A percentile compares a stretch with the other conserved stretches of the same genome.
Evolutionary conservation across 2,113 vertebrate species (phyloP).

Genomic region (Cololabis saira): DNA sequence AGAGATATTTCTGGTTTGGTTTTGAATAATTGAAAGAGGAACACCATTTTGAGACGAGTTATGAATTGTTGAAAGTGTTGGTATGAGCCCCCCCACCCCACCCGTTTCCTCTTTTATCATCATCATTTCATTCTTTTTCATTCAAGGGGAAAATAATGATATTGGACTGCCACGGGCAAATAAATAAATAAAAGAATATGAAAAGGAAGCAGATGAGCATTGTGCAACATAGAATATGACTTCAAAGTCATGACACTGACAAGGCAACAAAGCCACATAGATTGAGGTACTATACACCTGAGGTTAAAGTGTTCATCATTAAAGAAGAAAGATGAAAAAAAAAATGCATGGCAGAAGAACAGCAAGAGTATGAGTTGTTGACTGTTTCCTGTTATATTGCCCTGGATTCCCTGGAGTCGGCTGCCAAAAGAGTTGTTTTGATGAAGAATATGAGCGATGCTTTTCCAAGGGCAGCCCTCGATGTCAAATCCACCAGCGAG

Average conservation of each 20-base stretch:
- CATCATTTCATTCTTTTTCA: slow-evolving; percentile 39
- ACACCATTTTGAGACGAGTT: slow-evolving; percentile 64
- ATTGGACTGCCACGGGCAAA: slow-evolving; percentile 53
- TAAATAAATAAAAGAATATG: slow-evolving; percentile 50
- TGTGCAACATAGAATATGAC: slow-evolving; percentile 56
- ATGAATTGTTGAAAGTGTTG: slow-evolving; percentile 40
- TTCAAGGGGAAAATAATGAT: slow-evolving; percentile 59
- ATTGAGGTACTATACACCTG: slow-evolving; percentile 64
- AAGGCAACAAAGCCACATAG: slow-evolving; percentile 70
- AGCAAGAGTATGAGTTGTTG: slow-evolving; percentile 55
- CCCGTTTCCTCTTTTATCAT: slow-evolving; percentile 44
- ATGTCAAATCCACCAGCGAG: slow-evolving; percentile 8
- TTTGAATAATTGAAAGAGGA: slow-evolving; percentile 81
- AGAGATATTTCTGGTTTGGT: slow-evolving; percentile 62
- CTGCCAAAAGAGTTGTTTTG: slow-evolving; percentile 61
- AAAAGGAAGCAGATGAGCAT: slow-evolving; percentile 56
- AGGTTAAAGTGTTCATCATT: slow-evolving; percentile 63
- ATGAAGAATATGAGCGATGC: slow-evolving; percentile 66
- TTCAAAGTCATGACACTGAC: slow-evolving; percentile 73
- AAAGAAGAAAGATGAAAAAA: slow-evolving; percentile 62
- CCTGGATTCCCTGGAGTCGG: slow-evolving; percentile 60
- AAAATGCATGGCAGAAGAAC: slow-evolving; percentile 42
- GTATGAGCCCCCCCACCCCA: slow-evolving; percentile 7
- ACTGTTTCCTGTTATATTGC: slow-evolving; percentile 69
- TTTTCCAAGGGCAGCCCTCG: slow-evolving; percentile 45